phyloP scores from a whole-genome alignment of 64 coral and sea anemone genomes.

The Platygyra sinensis region DNA sequence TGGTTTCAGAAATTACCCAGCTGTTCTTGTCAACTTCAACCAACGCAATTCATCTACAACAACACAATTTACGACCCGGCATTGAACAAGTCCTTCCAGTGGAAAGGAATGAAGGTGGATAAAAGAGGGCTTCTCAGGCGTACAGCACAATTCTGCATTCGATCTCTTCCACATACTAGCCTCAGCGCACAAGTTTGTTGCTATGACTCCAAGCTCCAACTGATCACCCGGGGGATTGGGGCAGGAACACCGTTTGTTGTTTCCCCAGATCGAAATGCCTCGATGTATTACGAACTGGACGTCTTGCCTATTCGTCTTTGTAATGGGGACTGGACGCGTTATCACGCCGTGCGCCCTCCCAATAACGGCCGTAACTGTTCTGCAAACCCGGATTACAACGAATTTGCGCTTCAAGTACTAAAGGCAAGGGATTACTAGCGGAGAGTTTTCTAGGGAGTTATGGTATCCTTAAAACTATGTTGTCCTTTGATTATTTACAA shows the following conservation, averaged over 20 bases:
- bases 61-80: slow-evolving; percentile 51
- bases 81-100: slow-evolving; percentile 31
- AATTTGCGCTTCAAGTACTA: slow-evolving; percentile 4
- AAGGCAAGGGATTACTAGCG: background rate
- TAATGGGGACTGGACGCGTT: slow-evolving; percentile 83
- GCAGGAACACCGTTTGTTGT: slow-evolving; percentile 76
- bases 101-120: slow-evolving; percentile 55
- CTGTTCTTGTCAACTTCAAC: slow-evolving; percentile 46
- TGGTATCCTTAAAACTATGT: too few species aligned
- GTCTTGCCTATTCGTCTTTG: slow-evolving; percentile 57
- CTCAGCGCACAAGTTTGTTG: slow-evolving; percentile 62
- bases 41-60: background rate
- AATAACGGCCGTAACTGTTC: slow-evolving; percentile 73
- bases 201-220: slow-evolving; percentile 42
- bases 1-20: slow-evolving; percentile 55
- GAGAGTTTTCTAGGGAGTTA: too few species aligned
- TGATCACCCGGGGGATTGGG: slow-evolving; percentile 73
- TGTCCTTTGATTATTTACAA: too few species aligned
- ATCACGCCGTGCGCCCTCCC: slow-evolving; percentile 70
- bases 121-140: slow-evolving; percentile 57
- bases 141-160: slow-evolving; percentile 61
- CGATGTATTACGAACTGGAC: slow-evolving; percentile 39
- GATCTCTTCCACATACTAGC: slow-evolving; percentile 10
- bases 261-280: slow-evolving; percentile 34
- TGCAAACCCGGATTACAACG: slow-evolving; percentile 51